phyloP scores from a whole-genome alignment of 2,113 vertebrate genomes.

The Myxocyprinus asiaticus region DNA sequence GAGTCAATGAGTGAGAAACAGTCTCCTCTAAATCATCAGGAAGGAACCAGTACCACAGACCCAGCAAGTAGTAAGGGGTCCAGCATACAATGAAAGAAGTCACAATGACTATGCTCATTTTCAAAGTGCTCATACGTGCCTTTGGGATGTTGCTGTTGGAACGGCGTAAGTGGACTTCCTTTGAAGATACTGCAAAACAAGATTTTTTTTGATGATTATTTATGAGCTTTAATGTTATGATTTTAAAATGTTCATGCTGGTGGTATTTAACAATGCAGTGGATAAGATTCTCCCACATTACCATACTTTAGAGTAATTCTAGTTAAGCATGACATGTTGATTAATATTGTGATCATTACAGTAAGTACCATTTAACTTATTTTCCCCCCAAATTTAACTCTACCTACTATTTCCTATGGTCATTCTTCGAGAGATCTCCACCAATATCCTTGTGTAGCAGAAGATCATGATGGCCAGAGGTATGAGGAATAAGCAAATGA shows the following conservation, averaged over 20 bases:
- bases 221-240: not conserved
- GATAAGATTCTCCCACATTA: too few relatives aligned
- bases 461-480: constrained; percentile 81
- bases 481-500: constrained; percentile 79
- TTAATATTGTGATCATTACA: too few relatives aligned
- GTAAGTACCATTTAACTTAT: too few relatives aligned
- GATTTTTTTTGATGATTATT: not conserved
- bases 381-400: not conserved
- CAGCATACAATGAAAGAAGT: constrained; percentile 82
- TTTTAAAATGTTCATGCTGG: not conserved
- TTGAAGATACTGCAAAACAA: constrained; percentile 68
- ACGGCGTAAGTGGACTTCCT: constrained; percentile 75
- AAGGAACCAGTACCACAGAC: constrained; percentile 82
- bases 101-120: constrained; percentile 82
- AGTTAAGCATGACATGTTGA: too few relatives aligned
- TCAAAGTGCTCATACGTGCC: constrained; percentile 80
- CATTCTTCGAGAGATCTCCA: constrained; percentile 81
- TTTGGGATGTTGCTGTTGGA: constrained; percentile 83
- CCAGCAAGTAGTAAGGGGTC: constrained; percentile 81
- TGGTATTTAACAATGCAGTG: too few relatives aligned
- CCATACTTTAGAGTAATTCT: too few relatives aligned
- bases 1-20: constrained; percentile 78
- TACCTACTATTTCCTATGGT: constrained; percentile 68
- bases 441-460: constrained; percentile 78
- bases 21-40: constrained; percentile 78